Base-by-base conservation (phyloP, 1,140 invertebrate genomes). In the Drosophila dunni region DNA sequence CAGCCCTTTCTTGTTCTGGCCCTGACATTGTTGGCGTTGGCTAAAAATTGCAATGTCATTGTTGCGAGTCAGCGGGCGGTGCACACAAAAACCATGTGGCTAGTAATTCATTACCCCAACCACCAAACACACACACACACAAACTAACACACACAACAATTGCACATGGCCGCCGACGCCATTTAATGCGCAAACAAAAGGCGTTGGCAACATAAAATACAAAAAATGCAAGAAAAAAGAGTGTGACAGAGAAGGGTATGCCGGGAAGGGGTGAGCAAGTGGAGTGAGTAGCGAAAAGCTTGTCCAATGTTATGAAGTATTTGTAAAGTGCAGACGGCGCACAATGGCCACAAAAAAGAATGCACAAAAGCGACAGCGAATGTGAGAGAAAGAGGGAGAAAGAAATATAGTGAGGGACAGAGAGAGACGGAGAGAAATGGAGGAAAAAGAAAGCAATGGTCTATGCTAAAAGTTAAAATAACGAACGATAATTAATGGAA, bases 1-100 rank as follows among this genome's bases (percentile, higher is more conserved):
- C 20, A 33, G 9, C 15, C 57, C 11, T 10, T 38, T 15, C 66
- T 54, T 61, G 42, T 72, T 48, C 38, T 72, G 70, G 54, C 83
- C 83, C 83, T 82, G 77, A 83, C 86, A 83, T 63, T 86, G 75
- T 71, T 85, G 81, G 68, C 71, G 75, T 61, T 53, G 75, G 67
- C 82, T 88, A 89, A 88, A 88, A 88, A 88, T 86, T 89, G 83
- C 83, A 88, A 88, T 88, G 83, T 88, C 83, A 88, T 89, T 88
- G 84, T 88, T 88, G 77, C 77, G 76, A 82, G 79, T 62, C 83
- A 79, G 75, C 79, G 76, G 76, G 73, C 54, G 76, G 51, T 33
- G 54, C 54, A 60, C 51, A 79, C 79, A 88, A 83, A 88, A 89
- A 88, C 61, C 84, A 88, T 88, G 83, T 88, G 84, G 83, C 83